These are phyloP conservation scores for Heteractis magnifica DNA, from an alignment of 92 coral and sea anemone genomes.

Conservation along the genomic window DNA sequence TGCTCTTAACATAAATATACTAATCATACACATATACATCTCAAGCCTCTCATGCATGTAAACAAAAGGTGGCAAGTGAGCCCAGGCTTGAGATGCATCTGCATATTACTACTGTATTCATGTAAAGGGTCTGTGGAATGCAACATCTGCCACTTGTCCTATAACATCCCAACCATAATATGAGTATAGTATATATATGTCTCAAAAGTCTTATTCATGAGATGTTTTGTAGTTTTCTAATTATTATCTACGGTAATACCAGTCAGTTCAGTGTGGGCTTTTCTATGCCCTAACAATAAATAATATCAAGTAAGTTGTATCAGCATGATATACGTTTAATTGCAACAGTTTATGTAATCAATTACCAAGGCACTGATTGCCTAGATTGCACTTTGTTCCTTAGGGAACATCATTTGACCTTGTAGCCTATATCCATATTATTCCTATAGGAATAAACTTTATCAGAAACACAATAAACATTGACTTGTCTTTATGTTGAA, in stretches of 20 bases:
- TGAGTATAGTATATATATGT: neutral
- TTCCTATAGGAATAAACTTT: constrained; percentile 35
- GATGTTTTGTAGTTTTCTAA: neutral
- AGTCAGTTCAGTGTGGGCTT: neutral
- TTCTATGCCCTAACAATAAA: constrained; percentile 4
- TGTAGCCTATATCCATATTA: constrained; percentile 21
- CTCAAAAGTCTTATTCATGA: neutral
- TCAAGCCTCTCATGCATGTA: no score
- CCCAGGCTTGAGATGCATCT: no score
- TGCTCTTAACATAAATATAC: no score
- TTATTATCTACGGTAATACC: neutral
- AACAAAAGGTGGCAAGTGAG: no score
- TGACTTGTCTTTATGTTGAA: neutral
- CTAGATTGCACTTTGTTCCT: constrained; percentile 39
- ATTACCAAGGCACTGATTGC: constrained; percentile 25
- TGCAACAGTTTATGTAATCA: constrained; percentile 34
- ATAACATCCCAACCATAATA: neutral
- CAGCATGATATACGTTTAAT: constrained; percentile 44
- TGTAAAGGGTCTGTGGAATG: neutral
- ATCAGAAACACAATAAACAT: neutral
- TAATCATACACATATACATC: no score
- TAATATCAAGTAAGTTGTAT: constrained; percentile 41
- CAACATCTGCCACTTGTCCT: neutral
- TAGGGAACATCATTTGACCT: constrained; percentile 40
- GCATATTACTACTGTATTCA: neutral